Conservation (phyloP, 64 coral and sea anemone species). For the Porites australiensis region DNA sequence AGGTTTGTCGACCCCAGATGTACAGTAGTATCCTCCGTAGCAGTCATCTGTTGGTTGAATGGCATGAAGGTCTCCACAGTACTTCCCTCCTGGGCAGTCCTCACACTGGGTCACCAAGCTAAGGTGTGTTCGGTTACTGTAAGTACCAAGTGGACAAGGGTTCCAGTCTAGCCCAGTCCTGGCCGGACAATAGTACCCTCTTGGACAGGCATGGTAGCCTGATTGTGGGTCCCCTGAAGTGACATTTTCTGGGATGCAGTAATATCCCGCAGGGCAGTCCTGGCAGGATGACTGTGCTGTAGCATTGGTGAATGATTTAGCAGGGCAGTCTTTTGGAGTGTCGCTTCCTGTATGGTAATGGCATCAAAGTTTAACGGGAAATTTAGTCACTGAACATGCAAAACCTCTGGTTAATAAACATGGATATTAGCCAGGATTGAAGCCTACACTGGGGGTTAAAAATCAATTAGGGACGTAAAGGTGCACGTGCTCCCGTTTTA, state of each 20-base stretch:
- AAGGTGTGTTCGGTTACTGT: conserved; percentile 78
- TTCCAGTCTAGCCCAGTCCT: conserved; percentile 96
- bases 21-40: conserved; percentile 86
- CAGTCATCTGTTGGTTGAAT: conserved; percentile 68
- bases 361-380: too few relatives aligned
- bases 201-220: conserved; percentile 87
- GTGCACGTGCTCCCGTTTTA: too few relatives aligned
- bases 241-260: conserved; percentile 93
- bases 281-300: conserved; percentile 80
- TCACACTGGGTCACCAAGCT: conserved; percentile 78
- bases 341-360: conserved; percentile 74
- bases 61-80: conserved; percentile 88
- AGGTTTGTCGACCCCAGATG: conserved; percentile 86
- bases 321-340: conserved; percentile 77
- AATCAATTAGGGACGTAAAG: too few relatives aligned
- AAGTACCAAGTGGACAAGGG: conserved; percentile 89
- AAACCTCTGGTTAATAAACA: too few relatives aligned
- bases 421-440: too few relatives aligned
- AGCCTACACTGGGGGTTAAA: too few relatives aligned
- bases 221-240: conserved; percentile 92
- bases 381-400: too few relatives aligned
- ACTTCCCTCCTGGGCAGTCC: conserved; percentile 88
- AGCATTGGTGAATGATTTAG: conserved; percentile 88
- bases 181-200: conserved; percentile 91
- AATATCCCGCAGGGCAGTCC: conserved; percentile 88